Base-by-base conservation (phyloP, 2,797 vertebrate genomes). In the Sebastes diaconus region DNA sequence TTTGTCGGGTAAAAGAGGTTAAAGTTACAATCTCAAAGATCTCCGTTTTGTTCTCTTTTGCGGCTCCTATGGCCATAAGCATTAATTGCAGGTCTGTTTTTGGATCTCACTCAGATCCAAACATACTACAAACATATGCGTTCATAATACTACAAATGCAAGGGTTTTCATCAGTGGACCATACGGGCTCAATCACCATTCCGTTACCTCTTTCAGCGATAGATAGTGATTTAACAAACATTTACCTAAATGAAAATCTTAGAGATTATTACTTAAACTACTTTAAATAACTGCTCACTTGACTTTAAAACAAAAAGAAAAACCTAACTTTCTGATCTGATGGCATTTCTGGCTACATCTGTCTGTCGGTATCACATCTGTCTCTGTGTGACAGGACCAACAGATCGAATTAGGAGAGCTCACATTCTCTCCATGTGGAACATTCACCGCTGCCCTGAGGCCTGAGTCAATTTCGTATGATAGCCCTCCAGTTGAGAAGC, bases 401-500 rank as follows among this genome's bases (percentile, higher is more conserved):
- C 61, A 55, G 6, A 68, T 32, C 1, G 4, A 25, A 59, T 71
- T 7, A 30, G 22, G n/a, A 73, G 46, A 50, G 22, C 30, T 63
- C 20, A 25, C 9, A 70, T 46, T 75, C 18, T 63, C 27, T 73
- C 52, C 30, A 80, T 2, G 18, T 52, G 50, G 34, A 68, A 7
- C 4, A 2, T 39, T 81, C 29, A 63, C 20, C 12, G 63, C 72
- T 55, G 77, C 80, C 70, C 75, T 80, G 69, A 89, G 73, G 84
- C 69, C 65, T 66, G 74, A 82, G 57, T 69, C 80, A 74, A 83
- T 87, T 90, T 82, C n/a, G 42, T 63, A 20, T 86, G 79, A 91
- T 83, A 59, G 76, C 86, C 74, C 85, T 90, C 79, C 79, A 90
- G 90, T 81, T 68, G 88, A 88, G 82, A 84, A 81, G 80, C 84